Percentiles rank a stretch among this genome's conserved stretches.
phyloP scores from a whole-genome alignment of 2,888 invertebrate species.

The Tinea pellionella region DNA sequence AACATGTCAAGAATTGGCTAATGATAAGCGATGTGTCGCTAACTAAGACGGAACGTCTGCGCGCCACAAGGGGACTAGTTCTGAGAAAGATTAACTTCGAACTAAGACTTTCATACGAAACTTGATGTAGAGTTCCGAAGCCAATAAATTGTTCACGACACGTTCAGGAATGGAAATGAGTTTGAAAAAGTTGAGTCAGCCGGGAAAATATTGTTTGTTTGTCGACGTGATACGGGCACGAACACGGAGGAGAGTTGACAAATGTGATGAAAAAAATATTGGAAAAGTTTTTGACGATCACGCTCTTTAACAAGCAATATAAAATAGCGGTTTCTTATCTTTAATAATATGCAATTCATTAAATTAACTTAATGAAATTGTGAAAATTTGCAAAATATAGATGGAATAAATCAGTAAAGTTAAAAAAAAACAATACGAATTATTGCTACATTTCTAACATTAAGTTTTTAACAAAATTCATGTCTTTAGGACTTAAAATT shows the following conservation, averaged over 20 bases:
- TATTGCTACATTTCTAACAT: too few relatives aligned
- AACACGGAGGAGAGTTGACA: slow-evolving; percentile 39
- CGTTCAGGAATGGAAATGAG: slow-evolving; percentile 47
- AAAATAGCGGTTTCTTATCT: not conserved
- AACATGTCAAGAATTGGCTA: slow-evolving; percentile 30
- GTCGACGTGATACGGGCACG: slow-evolving; percentile 39
- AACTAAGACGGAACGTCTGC: slow-evolving; percentile 42
- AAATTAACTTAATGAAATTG: too few relatives aligned
- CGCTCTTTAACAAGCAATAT: slow-evolving; percentile 32
- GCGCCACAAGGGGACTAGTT: slow-evolving; percentile 26
- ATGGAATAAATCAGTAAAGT: too few relatives aligned
- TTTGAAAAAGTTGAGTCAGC: slow-evolving; percentile 43
- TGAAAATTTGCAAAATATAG: too few relatives aligned
- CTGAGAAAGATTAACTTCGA: slow-evolving; percentile 30
- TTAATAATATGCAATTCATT: not conserved
- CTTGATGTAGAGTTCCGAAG: slow-evolving; percentile 17
- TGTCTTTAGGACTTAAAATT: not conserved
- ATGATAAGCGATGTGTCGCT: slow-evolving; percentile 50
- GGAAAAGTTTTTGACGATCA: slow-evolving; percentile 42
- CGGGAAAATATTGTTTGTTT: slow-evolving; percentile 53
- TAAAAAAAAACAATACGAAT: too few relatives aligned
- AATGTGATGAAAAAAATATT: slow-evolving; percentile 60
- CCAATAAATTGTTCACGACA: slow-evolving; percentile 41
- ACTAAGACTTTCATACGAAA: slow-evolving; percentile 7
- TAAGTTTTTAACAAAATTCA: too few relatives aligned